Conservation (phyloP, 1,140 invertebrate species). For the Dufourea novaeangliae region DNA sequence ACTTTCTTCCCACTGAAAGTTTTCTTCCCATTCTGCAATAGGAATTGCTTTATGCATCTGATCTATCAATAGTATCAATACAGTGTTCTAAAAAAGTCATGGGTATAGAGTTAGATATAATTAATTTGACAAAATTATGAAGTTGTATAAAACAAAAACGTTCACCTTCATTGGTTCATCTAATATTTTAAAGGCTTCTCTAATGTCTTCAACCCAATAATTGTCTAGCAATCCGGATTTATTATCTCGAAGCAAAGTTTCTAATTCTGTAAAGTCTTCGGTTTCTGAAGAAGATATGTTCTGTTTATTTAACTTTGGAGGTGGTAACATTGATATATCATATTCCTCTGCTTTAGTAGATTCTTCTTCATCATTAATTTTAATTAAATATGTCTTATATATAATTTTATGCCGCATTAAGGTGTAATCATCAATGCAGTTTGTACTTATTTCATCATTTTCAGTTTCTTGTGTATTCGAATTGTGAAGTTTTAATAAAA, state of each 20-base stretch:
- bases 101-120: slow-evolving; percentile 6
- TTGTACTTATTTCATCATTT: slow-evolving; percentile 59
- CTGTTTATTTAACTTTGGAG: slow-evolving; percentile 30
- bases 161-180: slow-evolving; percentile 67
- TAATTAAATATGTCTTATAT: slow-evolving; percentile 71
- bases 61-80: slow-evolving; percentile 72
- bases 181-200: slow-evolving; percentile 72
- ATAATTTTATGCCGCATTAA: slow-evolving; percentile 74
- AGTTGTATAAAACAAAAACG: slow-evolving; percentile 9
- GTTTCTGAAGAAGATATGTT: background rate
- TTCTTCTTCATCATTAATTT: slow-evolving; percentile 57
- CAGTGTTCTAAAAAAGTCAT: slow-evolving; percentile 65
- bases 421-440: slow-evolving; percentile 72
- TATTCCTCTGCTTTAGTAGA: slow-evolving; percentile 65
- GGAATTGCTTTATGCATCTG: slow-evolving; percentile 79
- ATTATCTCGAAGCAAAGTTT: slow-evolving; percentile 69
- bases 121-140: slow-evolving; percentile 9
- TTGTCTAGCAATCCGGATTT: slow-evolving; percentile 73
- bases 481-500: slow-evolving; percentile 74
- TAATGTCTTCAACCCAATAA: slow-evolving; percentile 74
- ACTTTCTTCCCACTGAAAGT: slow-evolving; percentile 73
- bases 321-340: slow-evolving; percentile 70
- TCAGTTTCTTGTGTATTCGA: slow-evolving; percentile 52
- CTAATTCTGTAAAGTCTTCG: slow-evolving; percentile 66
- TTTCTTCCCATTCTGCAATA: slow-evolving; percentile 74